Base-by-base conservation (phyloP, 2,113 vertebrate genomes). In the Gorsachius goisagi region DNA sequence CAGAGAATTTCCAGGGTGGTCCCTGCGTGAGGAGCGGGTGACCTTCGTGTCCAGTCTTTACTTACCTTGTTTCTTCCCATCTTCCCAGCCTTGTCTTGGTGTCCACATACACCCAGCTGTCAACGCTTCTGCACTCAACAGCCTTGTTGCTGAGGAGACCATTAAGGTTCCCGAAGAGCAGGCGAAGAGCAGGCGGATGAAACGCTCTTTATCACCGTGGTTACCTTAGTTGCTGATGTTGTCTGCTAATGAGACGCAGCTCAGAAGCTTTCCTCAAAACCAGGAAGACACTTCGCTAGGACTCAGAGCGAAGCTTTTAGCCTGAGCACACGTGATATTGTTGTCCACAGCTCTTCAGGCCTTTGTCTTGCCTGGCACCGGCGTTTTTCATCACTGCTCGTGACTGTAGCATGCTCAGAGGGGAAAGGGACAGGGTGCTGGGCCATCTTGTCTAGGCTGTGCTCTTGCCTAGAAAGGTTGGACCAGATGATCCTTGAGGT, bases 81-180 rank as follows among this genome's bases (percentile, higher is more conserved):
- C 75, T 76, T 68, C 19, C 4, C n/a, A 81, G 80, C 60, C 35
- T 23, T 9, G 6, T n/a, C 52, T 89, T 45, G 26, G 49, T 75
- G 53, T 75, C 27, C 37, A 14, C 6, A 3, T n/a, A 49, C 44
- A 41, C 23, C 12, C 13, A 35, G 30, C 73, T 75, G 39, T n/a
- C 64, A 64, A 3, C 0, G 0, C 44, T 59, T 63, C 72, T 92
- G 33, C 69, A 15, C 60, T 76, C 84, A 94, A 75, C 77, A 68
- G 45, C 93, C 49, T 91, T 56, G 95, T 97, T 93, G 94, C 94
- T 94, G 94, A 93, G 95, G 90, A 93, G 92, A 94, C 90, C 88
- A 85, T 95, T 93, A 93, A 72, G 53, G 68, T 64, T 35, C 52
- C 21, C 6, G 2, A 78, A 58, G 66, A 89, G 74, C 66, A 56